Percentiles rank a stretch among this genome's conserved stretches.
Conservation (phyloP, 2,113 vertebrate genomes). For the Solea solea region DNA sequence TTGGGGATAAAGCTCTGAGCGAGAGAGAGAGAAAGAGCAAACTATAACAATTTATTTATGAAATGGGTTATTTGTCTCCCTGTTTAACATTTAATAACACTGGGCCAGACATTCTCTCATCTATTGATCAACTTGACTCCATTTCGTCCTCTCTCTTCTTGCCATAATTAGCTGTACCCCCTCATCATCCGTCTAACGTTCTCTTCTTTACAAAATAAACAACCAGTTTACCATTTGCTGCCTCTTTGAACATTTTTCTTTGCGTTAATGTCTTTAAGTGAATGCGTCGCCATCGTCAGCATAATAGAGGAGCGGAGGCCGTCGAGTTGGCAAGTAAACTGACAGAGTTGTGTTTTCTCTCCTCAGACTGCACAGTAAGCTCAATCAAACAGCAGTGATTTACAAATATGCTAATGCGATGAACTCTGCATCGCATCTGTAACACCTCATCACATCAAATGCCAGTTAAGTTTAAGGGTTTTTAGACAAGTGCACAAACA, state of each 20-base stretch:
- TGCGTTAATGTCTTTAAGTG: conserved; percentile 36
- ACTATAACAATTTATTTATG: conserved; percentile 30
- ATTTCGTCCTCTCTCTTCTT: conserved; percentile 22
- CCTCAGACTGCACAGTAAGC: no score
- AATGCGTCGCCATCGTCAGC: conserved; percentile 30
- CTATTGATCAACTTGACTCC: conserved; percentile 39
- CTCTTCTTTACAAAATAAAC: conserved; percentile 46
- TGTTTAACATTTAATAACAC: conserved; percentile 42
- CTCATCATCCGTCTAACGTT: conserved; percentile 10
- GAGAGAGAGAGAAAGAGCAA: background rate
- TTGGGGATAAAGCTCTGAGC: no score
- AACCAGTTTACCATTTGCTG: conserved; percentile 35
- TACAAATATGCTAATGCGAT: background rate
- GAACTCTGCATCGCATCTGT: background rate
- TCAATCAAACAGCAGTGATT: conserved; percentile 29
- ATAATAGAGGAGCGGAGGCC: background rate
- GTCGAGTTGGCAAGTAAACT: no score
- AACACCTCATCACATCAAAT: background rate
- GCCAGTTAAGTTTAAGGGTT: background rate
- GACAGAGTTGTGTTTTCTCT: no score
- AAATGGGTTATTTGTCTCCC: conserved; percentile 35
- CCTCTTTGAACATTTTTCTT: conserved; percentile 46
- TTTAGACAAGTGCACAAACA: no score
- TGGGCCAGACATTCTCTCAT: conserved; percentile 22
- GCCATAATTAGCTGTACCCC: conserved; percentile 29